Evolutionary conservation across 1,140 invertebrate species (phyloP).

Genomic region (Riptortus pedestris): DNA sequence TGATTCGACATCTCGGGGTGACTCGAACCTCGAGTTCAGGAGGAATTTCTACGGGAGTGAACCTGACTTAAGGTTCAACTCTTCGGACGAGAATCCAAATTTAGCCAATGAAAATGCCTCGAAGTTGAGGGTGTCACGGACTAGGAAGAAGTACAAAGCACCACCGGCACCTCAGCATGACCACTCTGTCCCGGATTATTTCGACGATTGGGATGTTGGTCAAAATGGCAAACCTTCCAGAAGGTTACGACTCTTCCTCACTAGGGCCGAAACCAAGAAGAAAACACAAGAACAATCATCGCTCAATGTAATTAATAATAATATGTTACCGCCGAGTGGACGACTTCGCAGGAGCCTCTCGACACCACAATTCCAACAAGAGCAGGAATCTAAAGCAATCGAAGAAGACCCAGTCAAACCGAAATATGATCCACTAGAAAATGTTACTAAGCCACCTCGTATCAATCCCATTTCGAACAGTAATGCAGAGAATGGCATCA

Average conservation of each 20-base stretch:
- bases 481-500: too few species aligned
- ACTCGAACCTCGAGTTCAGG: conserved; percentile 24
- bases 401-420: background rate
- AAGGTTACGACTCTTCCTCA: background rate
- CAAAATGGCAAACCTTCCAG: background rate
- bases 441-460: background rate
- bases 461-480: too few species aligned
- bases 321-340: background rate
- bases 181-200: background rate
- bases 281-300: background rate
- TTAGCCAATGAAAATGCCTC: conserved; percentile 38
- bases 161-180: conserved; percentile 33
- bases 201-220: background rate
- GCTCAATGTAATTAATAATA: background rate
- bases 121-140: conserved; percentile 37
- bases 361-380: background rate
- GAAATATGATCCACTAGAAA: too few species aligned
- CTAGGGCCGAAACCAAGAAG: background rate
- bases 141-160: conserved; percentile 38
- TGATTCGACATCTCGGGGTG: conserved; percentile 21
- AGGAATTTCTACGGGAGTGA: conserved; percentile 51
- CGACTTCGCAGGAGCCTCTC: background rate
- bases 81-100: conserved; percentile 28
- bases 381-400: background rate
- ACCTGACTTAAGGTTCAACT: conserved; percentile 48